Evolutionary conservation across 2,113 vertebrate genomes (phyloP).

Genomic region (Nyctereutes procyonoides): DNA sequence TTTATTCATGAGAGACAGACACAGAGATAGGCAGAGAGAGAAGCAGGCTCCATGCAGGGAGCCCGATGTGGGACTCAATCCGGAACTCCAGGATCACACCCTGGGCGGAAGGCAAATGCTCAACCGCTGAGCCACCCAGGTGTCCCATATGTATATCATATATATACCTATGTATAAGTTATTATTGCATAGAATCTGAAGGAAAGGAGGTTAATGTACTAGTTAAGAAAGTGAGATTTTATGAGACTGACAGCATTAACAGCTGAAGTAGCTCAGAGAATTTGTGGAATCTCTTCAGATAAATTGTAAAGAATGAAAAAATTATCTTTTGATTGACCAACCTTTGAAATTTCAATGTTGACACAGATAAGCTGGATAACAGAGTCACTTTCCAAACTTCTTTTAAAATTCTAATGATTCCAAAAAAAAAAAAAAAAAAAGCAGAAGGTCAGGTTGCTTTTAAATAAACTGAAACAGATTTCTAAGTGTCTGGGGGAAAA

Average conservation of each 20-base stretch:
- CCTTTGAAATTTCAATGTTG: not conserved
- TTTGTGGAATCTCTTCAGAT: not conserved
- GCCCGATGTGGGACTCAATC: no score
- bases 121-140: no score
- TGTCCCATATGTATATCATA: not conserved
- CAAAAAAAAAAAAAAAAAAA: not conserved
- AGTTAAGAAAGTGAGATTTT: not conserved
- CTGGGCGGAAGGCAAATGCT: no score
- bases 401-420: not conserved
- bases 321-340: not conserved
- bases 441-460: not conserved
- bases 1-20: no score
- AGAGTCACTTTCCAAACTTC: not conserved
- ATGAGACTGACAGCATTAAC: not conserved
- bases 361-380: not conserved
- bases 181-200: not conserved
- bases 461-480: not conserved
- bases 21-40: no score
- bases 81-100: no score
- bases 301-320: not conserved
- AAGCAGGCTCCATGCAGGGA: no score
- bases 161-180: not conserved
- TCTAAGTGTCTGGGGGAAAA: not conserved
- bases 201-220: not conserved
- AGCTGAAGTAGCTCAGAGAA: not conserved